Evolutionary conservation across 2,888 invertebrate species (phyloP).

Genomic region (Neoscelio sp.): DNA sequence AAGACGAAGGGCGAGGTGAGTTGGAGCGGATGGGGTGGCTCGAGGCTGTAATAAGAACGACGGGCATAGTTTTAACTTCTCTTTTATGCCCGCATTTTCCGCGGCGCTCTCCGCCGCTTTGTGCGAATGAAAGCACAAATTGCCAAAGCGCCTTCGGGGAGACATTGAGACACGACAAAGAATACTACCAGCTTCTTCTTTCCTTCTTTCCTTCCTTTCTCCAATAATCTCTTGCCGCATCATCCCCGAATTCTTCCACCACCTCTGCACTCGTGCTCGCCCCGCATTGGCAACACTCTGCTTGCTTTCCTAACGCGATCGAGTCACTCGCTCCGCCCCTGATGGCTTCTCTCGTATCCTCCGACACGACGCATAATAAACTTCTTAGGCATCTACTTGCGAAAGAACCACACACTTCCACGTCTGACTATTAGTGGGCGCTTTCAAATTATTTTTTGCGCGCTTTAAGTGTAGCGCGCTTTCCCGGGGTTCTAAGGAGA

Average conservation of each 20-base stretch:
- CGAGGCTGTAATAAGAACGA: slow-evolving; percentile 83
- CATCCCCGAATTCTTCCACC: slow-evolving; percentile 65
- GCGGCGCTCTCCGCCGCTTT: slow-evolving; percentile 77
- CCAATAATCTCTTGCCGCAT: slow-evolving; percentile 63
- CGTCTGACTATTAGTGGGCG: slow-evolving; percentile 35
- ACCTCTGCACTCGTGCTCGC: slow-evolving; percentile 46
- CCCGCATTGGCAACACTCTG: slow-evolving; percentile 63
- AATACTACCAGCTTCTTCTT: slow-evolving; percentile 54
- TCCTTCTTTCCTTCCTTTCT: slow-evolving; percentile 64
- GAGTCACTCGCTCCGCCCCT: slow-evolving; percentile 61
- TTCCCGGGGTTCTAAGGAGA: no score
- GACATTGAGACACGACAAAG: slow-evolving; percentile 82
- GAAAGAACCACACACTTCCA: slow-evolving; percentile 27
- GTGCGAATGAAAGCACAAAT: slow-evolving; percentile 83
- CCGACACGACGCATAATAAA: slow-evolving; percentile 55
- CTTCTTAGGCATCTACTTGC: slow-evolving; percentile 38
- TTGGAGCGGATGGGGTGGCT: slow-evolving; percentile 75
- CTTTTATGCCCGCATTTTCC: slow-evolving; percentile 82
- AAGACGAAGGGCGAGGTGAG: slow-evolving; percentile 60
- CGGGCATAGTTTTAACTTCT: slow-evolving; percentile 83
- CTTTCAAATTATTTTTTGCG: slow-evolving; percentile 33
- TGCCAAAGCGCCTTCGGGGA: slow-evolving; percentile 81
- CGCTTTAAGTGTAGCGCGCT: slow-evolving; percentile 4
- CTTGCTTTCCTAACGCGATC: slow-evolving; percentile 59
- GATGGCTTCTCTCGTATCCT: slow-evolving; percentile 56